Conservation (phyloP, 2,888 invertebrate species). For the Phengaris arion region DNA sequence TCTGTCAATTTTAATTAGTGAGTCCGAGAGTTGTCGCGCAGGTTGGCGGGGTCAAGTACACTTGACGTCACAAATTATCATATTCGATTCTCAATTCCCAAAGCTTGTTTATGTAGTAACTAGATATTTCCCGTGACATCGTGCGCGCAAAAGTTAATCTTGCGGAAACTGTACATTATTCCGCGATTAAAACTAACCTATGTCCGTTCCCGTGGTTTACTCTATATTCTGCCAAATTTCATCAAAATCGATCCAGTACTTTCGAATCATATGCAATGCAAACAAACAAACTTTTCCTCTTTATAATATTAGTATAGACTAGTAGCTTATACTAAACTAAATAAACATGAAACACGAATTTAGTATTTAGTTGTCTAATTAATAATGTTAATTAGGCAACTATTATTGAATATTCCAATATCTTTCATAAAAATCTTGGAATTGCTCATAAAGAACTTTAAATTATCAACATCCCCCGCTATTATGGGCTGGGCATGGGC, state of each 20-base stretch:
- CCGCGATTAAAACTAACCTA: no score
- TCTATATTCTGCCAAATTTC: no score
- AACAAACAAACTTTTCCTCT: no score
- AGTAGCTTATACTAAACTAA: background rate
- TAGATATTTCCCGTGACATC: no score
- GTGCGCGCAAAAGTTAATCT: no score
- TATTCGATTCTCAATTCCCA: conserved; percentile 24
- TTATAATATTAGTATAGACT: no score
- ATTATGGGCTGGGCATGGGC: background rate
- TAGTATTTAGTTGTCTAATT: background rate
- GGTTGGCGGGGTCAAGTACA: conserved; percentile 28
- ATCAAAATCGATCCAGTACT: no score
- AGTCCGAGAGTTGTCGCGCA: conserved; percentile 35
- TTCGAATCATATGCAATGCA: no score
- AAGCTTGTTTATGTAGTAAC: background rate
- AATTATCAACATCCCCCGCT: background rate
- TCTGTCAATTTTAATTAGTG: conserved; percentile 63
- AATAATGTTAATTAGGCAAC: background rate
- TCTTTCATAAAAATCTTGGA: background rate
- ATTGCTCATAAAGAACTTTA: background rate
- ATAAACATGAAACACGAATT: background rate
- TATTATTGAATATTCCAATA: background rate
- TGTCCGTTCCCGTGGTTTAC: no score
- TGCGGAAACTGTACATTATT: no score
- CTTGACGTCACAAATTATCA: background rate